These are phyloP conservation scores for Eulemur coronatus DNA, from an alignment of 2,797 vertebrate genomes.

Conservation along the genomic window DNA sequence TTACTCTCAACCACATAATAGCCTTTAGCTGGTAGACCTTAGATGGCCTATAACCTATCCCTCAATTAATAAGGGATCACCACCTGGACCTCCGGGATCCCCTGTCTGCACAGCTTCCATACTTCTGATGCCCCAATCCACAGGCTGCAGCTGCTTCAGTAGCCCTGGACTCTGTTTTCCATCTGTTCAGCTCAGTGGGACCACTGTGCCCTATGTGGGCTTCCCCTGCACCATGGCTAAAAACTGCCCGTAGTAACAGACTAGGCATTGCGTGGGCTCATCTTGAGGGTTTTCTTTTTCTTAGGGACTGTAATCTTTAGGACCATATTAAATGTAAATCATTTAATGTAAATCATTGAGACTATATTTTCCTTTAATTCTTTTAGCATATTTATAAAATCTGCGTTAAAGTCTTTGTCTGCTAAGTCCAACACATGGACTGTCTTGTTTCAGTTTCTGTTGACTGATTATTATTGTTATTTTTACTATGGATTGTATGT, in stretches of 20 bases:
- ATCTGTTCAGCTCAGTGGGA: background rate
- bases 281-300: background rate
- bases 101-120: background rate
- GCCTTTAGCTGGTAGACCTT: background rate
- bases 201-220: background rate
- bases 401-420: background rate
- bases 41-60: background rate
- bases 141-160: background rate
- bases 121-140: background rate
- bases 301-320: background rate
- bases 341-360: background rate
- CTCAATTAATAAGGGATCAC: background rate
- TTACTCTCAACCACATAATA: background rate
- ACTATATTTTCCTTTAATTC: background rate
- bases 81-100: background rate
- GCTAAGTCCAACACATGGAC: background rate
- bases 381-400: background rate
- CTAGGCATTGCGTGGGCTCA: background rate
- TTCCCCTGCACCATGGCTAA: background rate
- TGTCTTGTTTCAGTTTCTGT: background rate
- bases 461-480: background rate
- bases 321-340: background rate
- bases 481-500: background rate
- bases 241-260: background rate
- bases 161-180: background rate